These are phyloP conservation scores for Pantherophis guttatus DNA, from an alignment of 2,113 vertebrate species.

Conservation along the genomic window DNA sequence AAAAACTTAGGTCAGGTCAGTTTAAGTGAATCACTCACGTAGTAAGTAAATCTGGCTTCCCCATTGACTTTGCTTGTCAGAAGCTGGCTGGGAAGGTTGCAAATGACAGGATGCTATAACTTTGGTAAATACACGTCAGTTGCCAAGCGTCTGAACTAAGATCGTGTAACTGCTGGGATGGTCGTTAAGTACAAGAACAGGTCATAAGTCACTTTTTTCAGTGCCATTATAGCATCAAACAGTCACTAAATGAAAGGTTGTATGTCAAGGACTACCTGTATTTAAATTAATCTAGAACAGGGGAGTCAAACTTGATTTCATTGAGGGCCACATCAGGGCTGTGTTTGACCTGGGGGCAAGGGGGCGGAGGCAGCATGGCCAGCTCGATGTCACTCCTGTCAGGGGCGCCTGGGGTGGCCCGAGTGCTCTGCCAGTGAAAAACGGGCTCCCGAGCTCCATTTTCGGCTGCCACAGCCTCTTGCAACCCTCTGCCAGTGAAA, in stretches of 20 bases:
- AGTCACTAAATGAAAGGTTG: not conserved
- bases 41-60: not conserved
- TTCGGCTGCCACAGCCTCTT: too few species aligned
- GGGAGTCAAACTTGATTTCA: too few species aligned
- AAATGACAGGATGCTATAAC: not conserved
- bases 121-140: not conserved
- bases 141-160: not conserved
- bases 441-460: too few species aligned
- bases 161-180: not conserved
- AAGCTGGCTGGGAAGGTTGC: not conserved
- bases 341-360: too few species aligned
- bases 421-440: too few species aligned
- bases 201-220: not conserved
- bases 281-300: conserved; percentile 10
- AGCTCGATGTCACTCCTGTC: too few species aligned
- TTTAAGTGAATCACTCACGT: not conserved
- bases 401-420: too few species aligned
- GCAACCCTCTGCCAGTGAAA: too few species aligned
- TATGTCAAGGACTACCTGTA: not conserved
- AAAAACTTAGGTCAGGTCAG: too few species aligned
- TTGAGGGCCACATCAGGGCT: too few species aligned
- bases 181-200: not conserved
- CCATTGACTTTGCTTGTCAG: not conserved
- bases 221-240: not conserved
- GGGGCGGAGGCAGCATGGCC: too few species aligned